Evolutionary conservation across 2,113 vertebrate genomes (phyloP).

Genomic region (Leuciscus idus): DNA sequence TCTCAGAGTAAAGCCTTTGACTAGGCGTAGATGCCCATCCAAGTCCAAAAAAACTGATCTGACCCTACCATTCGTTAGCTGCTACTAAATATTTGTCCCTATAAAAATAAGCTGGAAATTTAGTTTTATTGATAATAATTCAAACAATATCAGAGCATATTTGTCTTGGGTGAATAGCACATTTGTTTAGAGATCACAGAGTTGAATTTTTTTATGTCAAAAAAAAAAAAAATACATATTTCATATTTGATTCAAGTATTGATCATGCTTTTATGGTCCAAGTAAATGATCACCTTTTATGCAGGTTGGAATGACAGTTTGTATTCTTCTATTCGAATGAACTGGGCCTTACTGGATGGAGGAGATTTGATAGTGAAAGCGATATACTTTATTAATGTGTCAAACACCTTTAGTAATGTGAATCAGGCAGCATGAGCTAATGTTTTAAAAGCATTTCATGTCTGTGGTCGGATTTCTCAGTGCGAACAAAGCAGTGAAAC

Average conservation of each 20-base stretch:
- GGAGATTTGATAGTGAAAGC: background rate
- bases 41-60: background rate
- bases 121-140: background rate
- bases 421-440: slow-evolving; percentile 11
- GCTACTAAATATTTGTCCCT: background rate
- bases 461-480: too few species aligned
- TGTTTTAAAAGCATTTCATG: background rate
- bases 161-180: background rate
- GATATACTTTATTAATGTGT: background rate
- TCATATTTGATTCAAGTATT: background rate
- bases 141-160: background rate
- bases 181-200: background rate
- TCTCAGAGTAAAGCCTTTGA: background rate
- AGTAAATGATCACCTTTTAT: background rate
- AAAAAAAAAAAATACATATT: background rate
- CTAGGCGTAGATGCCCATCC: background rate
- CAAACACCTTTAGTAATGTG: slow-evolving; percentile 7
- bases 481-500: too few species aligned
- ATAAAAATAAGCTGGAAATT: background rate
- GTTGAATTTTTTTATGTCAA: background rate
- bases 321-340: background rate
- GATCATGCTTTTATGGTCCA: background rate
- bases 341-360: background rate
- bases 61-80: background rate
- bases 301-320: background rate